phyloP scores from a whole-genome alignment of 2,113 vertebrate species.

The Aphyosemion australe region DNA sequence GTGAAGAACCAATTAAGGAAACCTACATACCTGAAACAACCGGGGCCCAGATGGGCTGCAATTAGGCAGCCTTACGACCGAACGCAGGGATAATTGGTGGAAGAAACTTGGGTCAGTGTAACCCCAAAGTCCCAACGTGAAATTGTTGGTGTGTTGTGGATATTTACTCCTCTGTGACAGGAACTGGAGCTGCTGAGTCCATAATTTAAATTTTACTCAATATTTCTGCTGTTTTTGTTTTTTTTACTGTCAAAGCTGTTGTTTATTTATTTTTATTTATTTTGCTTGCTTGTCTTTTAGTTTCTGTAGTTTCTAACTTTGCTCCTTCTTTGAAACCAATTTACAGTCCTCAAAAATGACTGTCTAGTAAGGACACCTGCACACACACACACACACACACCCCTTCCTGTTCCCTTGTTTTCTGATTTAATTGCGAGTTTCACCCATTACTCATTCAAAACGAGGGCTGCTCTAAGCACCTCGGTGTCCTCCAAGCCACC shows the following conservation, averaged over 20 bases:
- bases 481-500: slow-evolving; percentile 34
- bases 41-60: slow-evolving; percentile 38
- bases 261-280: slow-evolving; percentile 30
- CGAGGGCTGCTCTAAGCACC: slow-evolving; percentile 51
- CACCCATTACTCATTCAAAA: slow-evolving; percentile 65
- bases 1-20: slow-evolving; percentile 70
- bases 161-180: neutral
- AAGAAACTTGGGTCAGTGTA: slow-evolving; percentile 17
- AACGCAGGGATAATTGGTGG: slow-evolving; percentile 58
- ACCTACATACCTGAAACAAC: slow-evolving; percentile 38
- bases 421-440: slow-evolving; percentile 52
- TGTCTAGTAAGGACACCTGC: neutral
- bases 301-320: slow-evolving; percentile 66
- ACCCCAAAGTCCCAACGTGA: slow-evolving; percentile 32
- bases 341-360: neutral
- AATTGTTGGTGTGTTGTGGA: slow-evolving; percentile 26
- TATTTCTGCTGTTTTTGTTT: slow-evolving; percentile 15
- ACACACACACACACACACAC: neutral
- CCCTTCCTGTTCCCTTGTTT: slow-evolving; percentile 13
- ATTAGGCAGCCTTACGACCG: slow-evolving; percentile 24
- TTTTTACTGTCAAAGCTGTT: slow-evolving; percentile 1
- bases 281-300: slow-evolving; percentile 35
- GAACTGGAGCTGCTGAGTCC: slow-evolving; percentile 37
- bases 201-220: slow-evolving; percentile 47
- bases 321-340: slow-evolving; percentile 16